phyloP scores from a whole-genome alignment of 2,797 vertebrate species.

The Protosalanx chinensis region DNA sequence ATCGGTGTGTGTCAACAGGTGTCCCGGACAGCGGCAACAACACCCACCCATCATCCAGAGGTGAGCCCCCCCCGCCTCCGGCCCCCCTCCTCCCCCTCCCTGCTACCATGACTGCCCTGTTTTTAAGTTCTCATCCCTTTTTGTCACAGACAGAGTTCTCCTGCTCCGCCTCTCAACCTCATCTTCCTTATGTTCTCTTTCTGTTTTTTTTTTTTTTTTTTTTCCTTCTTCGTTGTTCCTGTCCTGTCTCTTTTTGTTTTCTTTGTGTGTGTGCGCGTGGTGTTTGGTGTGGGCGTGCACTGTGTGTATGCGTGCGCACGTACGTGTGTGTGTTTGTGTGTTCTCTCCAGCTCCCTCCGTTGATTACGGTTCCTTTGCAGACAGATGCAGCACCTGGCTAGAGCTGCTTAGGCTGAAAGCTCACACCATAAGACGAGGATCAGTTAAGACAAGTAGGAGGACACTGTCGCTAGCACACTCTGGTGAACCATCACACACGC shows the following conservation, averaged over 20 bases:
- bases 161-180: conserved; percentile 79
- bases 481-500: conserved; percentile 81
- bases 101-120: conserved; percentile 68
- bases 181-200: conserved; percentile 85
- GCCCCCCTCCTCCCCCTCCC: conserved; percentile 24
- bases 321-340: conserved; percentile 43
- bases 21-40: conserved; percentile 74
- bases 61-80: conserved; percentile 57
- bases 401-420: conserved; percentile 99
- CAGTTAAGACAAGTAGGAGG: conserved; percentile 99
- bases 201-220: conserved; percentile 76
- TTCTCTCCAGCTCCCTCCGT: conserved; percentile 94
- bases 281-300: conserved; percentile 14
- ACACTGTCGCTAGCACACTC: conserved; percentile 88
- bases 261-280: conserved; percentile 47
- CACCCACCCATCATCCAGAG: conserved; percentile 76
- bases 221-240: conserved; percentile 52
- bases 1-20: conserved; percentile 71
- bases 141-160: conserved; percentile 75
- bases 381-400: conserved; percentile 99
- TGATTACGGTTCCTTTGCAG: conserved; percentile 99
- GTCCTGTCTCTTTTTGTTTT: conserved; percentile 41
- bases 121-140: conserved; percentile 76
- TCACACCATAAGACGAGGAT: conserved; percentile 99
- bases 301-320: background rate